phyloP scores from a whole-genome alignment of 2,113 vertebrate genomes.

The Mormoops blainvillei region DNA sequence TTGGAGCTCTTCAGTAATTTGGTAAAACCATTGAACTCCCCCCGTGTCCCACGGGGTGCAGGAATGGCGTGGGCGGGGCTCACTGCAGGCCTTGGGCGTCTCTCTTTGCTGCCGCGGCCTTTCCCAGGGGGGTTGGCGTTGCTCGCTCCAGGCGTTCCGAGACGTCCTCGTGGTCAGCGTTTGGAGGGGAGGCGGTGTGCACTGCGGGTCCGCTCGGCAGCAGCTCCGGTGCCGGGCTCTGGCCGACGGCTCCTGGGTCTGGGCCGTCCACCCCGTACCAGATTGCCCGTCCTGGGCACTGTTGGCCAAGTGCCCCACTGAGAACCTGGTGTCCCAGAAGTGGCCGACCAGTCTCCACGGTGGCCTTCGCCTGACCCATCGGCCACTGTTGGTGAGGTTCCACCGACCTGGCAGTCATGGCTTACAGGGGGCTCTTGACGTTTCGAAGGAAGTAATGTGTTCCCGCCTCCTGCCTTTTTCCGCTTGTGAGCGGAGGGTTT shows the following conservation, averaged over 20 bases:
- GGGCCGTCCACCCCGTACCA: too few species aligned
- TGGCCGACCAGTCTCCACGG: too few species aligned
- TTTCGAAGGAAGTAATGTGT: fast-evolving
- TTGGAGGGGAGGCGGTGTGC: fast-evolving
- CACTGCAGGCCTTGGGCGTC: neutral
- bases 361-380: fast-evolving
- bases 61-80: too few species aligned
- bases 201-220: neutral
- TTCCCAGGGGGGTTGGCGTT: fast-evolving
- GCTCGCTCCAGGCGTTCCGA: neutral
- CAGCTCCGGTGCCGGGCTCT: neutral
- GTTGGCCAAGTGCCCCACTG: neutral
- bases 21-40: neutral
- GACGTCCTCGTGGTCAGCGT: fast-evolving
- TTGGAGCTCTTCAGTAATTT: neutral
- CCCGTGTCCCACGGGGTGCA: too few species aligned
- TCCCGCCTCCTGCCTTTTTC: fast-evolving
- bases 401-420: fast-evolving
- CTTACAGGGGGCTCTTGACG: fast-evolving
- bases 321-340: too few species aligned
- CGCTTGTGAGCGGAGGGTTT: fast-evolving
- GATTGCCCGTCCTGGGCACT: neutral
- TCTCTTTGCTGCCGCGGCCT: neutral
- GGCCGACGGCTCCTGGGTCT: neutral
- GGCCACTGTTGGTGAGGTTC: fast-evolving